Conservation (phyloP, 2,113 vertebrate genomes). For the Equus przewalskii region DNA sequence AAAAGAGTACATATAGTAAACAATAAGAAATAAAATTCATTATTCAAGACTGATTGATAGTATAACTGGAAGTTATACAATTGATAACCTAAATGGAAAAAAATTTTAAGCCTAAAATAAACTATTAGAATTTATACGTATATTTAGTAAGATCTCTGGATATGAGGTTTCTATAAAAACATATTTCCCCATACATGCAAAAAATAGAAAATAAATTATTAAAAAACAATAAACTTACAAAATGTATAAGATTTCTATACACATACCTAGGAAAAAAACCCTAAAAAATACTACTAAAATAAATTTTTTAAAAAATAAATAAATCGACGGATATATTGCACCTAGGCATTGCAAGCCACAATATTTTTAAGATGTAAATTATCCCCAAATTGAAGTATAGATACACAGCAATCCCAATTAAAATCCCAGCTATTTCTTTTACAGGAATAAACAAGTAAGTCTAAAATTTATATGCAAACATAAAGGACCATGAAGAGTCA, state of each 20-base stretch:
- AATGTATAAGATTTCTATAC: not conserved
- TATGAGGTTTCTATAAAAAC: slow-evolving; percentile 37
- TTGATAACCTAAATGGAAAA: not conserved
- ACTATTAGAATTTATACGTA: slow-evolving; percentile 14
- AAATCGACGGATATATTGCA: not conserved
- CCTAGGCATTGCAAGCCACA: not conserved
- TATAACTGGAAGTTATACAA: not conserved
- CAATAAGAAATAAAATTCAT: slow-evolving; percentile 43
- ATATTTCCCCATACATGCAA: not conserved
- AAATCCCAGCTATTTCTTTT: not conserved
- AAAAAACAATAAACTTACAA: slow-evolving; percentile 11
- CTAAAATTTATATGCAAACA: slow-evolving; percentile 12
- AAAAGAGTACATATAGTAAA: not conserved
- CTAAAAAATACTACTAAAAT: not conserved
- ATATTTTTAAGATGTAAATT: slow-evolving; percentile 28
- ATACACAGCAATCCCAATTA: not conserved
- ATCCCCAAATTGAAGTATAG: not conserved
- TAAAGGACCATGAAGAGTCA: not conserved
- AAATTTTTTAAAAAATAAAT: slow-evolving; percentile 16
- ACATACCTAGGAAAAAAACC: not conserved
- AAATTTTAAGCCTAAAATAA: slow-evolving; percentile 53
- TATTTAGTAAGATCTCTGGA: not conserved
- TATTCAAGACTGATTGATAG: not conserved
- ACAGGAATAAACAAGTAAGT: not conserved
- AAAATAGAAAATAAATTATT: slow-evolving; percentile 11